Evolutionary conservation across 2,113 vertebrate genomes (phyloP), one percentile per base, ranked within the genome.

Genomic region (Scomber colias): DNA sequence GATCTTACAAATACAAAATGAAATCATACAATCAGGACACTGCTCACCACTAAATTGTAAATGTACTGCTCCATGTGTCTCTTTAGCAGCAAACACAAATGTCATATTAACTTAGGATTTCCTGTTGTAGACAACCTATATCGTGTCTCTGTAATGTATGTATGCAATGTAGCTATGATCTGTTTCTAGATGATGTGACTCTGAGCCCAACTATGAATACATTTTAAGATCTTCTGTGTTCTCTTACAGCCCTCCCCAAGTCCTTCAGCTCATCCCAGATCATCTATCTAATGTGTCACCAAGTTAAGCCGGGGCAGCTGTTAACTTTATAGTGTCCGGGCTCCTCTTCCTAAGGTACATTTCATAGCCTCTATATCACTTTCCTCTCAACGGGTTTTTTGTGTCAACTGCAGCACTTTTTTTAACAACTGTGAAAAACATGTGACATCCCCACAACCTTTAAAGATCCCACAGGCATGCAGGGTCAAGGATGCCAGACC

Each of bases 351-450:
- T 60, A 31, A 59, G 9, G n/a, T 54, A 46, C 3, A 11, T 45
- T 27, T 49, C 45, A 65, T 8, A 24, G 60, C 53, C 69, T 82
- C 61, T 19, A 6, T 65, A 79, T 92, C 78, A 65, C 46, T 88
- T 89, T 81, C 59, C 21, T 35, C 16, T 44, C 15, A 62, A 27
- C 30, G 61, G 24, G 6, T 13, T 71, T 79, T 85, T 67, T 31
- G 13, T 59, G 56, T 62, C 72, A 48, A 17, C 60, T 45, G 11
- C 27, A 79, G 66, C 78, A 74, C 48, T 57, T 86, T 80, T 75
- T 71, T 86, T 62, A 55, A 77, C 72, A 74, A 59, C 66, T 27
- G 9, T 7, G 35, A 17, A 24, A 53, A 19, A 48, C 68, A 85
- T 3, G 59, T 30, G 85, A 46, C 71, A 49, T 75, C 45, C 57